Conservation (phyloP, 1,140 invertebrate genomes). For the Mamestra configurata region DNA sequence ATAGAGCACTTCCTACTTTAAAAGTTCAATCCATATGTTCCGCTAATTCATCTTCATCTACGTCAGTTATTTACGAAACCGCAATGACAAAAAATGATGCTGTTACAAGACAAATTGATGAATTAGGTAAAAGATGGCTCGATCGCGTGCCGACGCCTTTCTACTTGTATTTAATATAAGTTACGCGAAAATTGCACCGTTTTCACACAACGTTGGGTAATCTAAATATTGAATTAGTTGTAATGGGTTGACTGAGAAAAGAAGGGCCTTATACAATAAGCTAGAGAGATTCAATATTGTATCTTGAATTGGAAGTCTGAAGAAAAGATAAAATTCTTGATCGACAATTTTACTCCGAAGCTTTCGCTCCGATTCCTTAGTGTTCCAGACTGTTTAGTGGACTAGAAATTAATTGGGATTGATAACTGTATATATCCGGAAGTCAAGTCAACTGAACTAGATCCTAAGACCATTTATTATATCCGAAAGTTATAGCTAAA, state of each 20-base stretch:
- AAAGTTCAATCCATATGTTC: slow-evolving; percentile 30
- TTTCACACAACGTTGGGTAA: slow-evolving; percentile 27
- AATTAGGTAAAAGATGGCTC: slow-evolving; percentile 36
- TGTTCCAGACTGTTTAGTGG: not conserved
- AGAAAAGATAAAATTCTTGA: no score
- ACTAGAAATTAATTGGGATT: not conserved
- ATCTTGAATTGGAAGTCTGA: not conserved
- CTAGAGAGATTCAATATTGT: not conserved
- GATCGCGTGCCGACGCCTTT: slow-evolving; percentile 26
- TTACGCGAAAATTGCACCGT: slow-evolving; percentile 34
- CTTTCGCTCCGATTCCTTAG: no score
- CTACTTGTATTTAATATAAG: slow-evolving; percentile 24
- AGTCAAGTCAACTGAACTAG: not conserved
- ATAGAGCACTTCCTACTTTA: not conserved
- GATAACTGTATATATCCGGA: not conserved
- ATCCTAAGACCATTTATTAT: not conserved
- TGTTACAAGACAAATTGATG: slow-evolving; percentile 39
- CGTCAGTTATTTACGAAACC: slow-evolving; percentile 13
- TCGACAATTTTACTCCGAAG: no score
- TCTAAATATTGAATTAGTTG: slow-evolving; percentile 26
- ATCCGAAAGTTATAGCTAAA: not conserved
- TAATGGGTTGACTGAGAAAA: not conserved
- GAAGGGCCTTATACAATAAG: not conserved
- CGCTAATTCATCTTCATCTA: slow-evolving; percentile 20
- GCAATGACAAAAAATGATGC: slow-evolving; percentile 26